Conservation (phyloP, 2,113 vertebrate species). For the Vicugna pacos region DNA sequence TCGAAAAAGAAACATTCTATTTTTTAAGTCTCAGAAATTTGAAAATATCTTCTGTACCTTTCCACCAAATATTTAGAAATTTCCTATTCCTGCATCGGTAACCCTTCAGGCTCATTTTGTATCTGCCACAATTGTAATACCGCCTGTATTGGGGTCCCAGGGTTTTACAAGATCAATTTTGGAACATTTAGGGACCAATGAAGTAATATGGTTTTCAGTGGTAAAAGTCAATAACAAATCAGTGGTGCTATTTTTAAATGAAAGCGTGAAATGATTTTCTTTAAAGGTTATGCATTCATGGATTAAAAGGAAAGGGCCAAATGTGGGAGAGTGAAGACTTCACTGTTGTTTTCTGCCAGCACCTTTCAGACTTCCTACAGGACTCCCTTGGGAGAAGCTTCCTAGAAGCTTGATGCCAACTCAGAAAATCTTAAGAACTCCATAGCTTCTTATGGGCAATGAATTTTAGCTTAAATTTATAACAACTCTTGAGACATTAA, state of each 20-base stretch:
- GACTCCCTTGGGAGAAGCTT: background rate
- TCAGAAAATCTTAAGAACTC: background rate
- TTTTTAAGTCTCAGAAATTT: constrained; percentile 50
- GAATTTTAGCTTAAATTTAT: background rate
- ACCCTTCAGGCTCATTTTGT: background rate
- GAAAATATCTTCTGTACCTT: constrained; percentile 23
- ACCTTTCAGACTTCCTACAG: background rate
- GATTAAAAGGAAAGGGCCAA: background rate
- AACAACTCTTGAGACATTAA: background rate
- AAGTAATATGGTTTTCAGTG: background rate
- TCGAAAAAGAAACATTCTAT: background rate
- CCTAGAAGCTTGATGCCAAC: background rate
- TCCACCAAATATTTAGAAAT: background rate
- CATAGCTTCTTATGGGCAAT: background rate
- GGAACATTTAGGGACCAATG: background rate
- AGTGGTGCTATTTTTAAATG: constrained; percentile 4
- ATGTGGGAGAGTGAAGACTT: background rate
- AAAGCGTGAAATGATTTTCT: constrained; percentile 5
- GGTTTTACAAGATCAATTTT: constrained; percentile 27
- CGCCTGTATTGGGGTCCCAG: background rate
- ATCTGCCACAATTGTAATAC: background rate
- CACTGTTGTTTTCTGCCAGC: background rate
- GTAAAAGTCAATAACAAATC: background rate
- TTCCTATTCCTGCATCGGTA: background rate
- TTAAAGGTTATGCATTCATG: background rate